These are phyloP conservation scores for Sinodicranocentrus sp. DNA, from an alignment of 2,888 invertebrate species.

Conservation along the genomic window DNA sequence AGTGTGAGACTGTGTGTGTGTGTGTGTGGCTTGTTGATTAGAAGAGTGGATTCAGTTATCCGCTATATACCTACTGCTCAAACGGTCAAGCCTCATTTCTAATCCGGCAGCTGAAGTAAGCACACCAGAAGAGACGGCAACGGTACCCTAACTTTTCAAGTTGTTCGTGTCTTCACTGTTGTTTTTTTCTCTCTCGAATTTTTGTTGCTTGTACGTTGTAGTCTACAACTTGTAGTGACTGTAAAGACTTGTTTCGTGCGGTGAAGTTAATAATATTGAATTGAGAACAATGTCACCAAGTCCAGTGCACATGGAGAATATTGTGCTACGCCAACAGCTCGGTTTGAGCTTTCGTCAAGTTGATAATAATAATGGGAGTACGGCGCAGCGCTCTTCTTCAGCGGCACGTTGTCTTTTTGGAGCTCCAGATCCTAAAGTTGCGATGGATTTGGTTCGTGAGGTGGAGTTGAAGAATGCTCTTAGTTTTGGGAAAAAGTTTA, in stretches of 20 bases:
- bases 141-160: no score
- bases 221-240: no score
- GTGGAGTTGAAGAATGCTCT: constrained; percentile 42
- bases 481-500: constrained; percentile 54
- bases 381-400: background rate
- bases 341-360: constrained; percentile 34
- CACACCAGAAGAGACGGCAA: constrained; percentile 18
- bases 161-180: no score
- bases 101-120: constrained; percentile 57
- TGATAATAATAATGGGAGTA: constrained; percentile 12
- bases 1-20: background rate
- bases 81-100: constrained; percentile 55
- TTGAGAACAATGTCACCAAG: constrained; percentile 17
- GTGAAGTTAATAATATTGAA: no score
- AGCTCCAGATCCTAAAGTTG: constrained; percentile 48
- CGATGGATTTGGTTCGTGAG: constrained; percentile 49
- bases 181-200: no score
- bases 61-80: constrained; percentile 27
- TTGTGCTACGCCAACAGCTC: constrained; percentile 29
- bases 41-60: background rate
- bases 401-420: constrained; percentile 58
- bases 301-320: constrained; percentile 44
- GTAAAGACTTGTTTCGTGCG: no score
- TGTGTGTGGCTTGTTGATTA: background rate
- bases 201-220: no score